Conservation (phyloP, 1,140 invertebrate species). For the Drosophila virilis region DNA sequence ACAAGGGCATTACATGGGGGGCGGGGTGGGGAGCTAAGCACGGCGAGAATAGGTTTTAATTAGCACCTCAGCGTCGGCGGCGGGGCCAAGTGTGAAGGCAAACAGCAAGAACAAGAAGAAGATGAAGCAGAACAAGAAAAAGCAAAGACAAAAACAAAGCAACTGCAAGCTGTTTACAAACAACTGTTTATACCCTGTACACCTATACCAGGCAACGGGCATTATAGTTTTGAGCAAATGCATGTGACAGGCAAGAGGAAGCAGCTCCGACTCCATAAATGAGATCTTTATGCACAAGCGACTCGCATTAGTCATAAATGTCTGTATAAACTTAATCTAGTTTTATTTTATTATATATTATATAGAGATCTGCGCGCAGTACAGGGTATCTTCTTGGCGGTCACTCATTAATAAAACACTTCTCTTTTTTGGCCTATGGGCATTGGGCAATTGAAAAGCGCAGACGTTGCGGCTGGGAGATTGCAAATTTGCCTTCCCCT, state of each 20-base stretch:
- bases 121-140: conserved; percentile 19
- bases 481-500: conserved; percentile 37
- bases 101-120: conserved; percentile 37
- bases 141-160: conserved; percentile 20
- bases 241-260: no score
- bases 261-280: no score
- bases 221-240: background rate
- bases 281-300: no score
- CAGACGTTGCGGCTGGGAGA: conserved; percentile 11
- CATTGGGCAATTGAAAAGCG: conserved; percentile 23
- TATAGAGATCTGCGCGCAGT: no score
- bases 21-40: background rate
- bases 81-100: conserved; percentile 60
- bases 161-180: conserved; percentile 19
- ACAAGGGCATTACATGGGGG: conserved; percentile 21
- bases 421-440: background rate
- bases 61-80: conserved; percentile 46
- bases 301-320: no score
- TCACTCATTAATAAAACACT: background rate
- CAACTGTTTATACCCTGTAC: background rate
- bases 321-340: no score
- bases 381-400: background rate
- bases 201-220: background rate
- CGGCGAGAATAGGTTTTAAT: conserved; percentile 57
- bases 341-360: no score